Percentiles rank a stretch among this genome's conserved stretches.
Evolutionary conservation across 2,888 invertebrate genomes (phyloP).

Genomic region (Anaspis maculata): DNA sequence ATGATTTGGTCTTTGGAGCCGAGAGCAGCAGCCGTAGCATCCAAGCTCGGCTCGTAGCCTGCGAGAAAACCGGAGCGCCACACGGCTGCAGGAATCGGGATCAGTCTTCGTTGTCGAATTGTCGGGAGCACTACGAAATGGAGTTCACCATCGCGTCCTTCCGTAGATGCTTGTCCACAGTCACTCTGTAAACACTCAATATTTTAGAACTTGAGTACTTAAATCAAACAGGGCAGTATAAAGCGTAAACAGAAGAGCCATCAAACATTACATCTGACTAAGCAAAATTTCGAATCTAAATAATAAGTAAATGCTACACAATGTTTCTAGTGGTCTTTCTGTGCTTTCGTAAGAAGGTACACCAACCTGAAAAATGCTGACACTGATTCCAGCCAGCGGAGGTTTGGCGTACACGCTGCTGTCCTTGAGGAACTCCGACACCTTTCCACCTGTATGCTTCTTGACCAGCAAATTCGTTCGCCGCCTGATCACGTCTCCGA

Average conservation of each 20-base stretch:
- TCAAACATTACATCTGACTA: too few relatives aligned
- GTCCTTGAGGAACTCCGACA: slow-evolving; percentile 67
- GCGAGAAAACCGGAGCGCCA: slow-evolving; percentile 70
- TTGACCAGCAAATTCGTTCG: slow-evolving; percentile 73
- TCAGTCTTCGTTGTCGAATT: slow-evolving; percentile 67
- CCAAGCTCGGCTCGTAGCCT: slow-evolving; percentile 76
- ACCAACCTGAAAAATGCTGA: slow-evolving; percentile 67
- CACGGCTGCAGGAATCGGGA: slow-evolving; percentile 77
- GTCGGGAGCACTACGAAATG: slow-evolving; percentile 78
- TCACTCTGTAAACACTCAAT: slow-evolving; percentile 60
- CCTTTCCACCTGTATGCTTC: slow-evolving; percentile 68
- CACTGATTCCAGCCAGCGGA: slow-evolving; percentile 72
- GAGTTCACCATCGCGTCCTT: slow-evolving; percentile 76
- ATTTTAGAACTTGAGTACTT: too few relatives aligned
- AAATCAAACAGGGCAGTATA: too few relatives aligned
- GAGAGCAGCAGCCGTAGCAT: slow-evolving; percentile 74
- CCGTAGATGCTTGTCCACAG: slow-evolving; percentile 63
- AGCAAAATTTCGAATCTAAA: too few relatives aligned
- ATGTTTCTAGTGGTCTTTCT: too few relatives aligned
- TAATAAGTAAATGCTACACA: too few relatives aligned
- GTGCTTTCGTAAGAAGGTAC: too few relatives aligned
- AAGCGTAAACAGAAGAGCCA: too few relatives aligned
- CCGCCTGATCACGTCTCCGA: slow-evolving; percentile 73
- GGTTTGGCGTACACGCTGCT: slow-evolving; percentile 64
- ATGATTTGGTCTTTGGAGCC: slow-evolving; percentile 63